Evolutionary conservation across 2,797 vertebrate species (phyloP).

Genomic region (Ceryle rudis): DNA sequence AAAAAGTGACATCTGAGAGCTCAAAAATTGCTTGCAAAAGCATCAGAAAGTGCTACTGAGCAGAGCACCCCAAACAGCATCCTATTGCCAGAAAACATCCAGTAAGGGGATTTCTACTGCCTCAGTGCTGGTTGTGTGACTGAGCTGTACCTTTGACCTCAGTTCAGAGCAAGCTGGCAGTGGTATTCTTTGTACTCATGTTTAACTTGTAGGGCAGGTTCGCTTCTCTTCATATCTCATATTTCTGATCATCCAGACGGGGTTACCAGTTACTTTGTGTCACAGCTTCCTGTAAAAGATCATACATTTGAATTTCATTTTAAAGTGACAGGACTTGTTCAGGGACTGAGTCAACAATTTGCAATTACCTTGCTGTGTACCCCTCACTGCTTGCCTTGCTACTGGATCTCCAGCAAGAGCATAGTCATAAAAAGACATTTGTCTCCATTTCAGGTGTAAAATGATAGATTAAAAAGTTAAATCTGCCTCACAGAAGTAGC

Average conservation of each 20-base stretch:
- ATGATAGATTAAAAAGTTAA: background rate
- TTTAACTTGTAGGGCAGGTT: background rate
- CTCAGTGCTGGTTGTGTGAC: background rate
- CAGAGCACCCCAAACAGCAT: background rate
- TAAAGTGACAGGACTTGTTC: background rate
- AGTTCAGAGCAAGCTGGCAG: background rate
- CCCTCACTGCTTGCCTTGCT: background rate
- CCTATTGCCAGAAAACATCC: background rate
- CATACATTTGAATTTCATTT: background rate
- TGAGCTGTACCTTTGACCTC: background rate
- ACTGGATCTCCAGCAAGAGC: background rate
- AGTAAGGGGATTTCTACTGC: background rate
- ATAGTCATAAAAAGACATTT: background rate
- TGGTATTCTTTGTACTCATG: fast-evolving
- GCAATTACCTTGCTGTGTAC: background rate
- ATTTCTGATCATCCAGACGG: background rate
- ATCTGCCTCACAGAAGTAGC: background rate
- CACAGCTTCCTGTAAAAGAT: background rate
- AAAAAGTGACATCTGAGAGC: background rate
- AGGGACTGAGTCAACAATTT: background rate
- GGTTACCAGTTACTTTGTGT: background rate
- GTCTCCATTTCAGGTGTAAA: background rate
- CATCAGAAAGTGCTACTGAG: background rate
- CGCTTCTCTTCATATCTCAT: background rate
- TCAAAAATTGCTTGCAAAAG: background rate